A percentile compares a stretch with the other conserved stretches of the same genome.
Evolutionary conservation across 1,140 invertebrate species (phyloP).

Genomic region (Copidosoma floridanum): DNA sequence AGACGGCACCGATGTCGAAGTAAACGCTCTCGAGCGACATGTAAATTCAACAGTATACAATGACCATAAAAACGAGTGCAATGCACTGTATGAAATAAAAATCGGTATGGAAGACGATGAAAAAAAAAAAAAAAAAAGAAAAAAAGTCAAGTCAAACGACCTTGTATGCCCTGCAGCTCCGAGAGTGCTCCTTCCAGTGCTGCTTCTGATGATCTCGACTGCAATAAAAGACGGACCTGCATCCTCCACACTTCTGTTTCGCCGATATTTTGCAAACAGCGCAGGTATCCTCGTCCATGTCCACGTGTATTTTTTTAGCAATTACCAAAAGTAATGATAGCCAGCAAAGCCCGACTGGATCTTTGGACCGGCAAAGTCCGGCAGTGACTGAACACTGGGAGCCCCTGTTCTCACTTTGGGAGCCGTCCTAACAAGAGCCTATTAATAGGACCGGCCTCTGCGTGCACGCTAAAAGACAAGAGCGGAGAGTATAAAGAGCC

Average conservation of each 20-base stretch:
- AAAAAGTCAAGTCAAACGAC: slow-evolving; percentile 32
- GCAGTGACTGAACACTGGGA: background rate
- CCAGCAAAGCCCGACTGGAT: no score
- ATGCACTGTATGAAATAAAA: background rate
- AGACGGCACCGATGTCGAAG: no score
- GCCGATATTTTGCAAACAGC: slow-evolving; percentile 29
- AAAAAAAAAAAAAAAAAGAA: background rate
- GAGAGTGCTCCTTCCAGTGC: slow-evolving; percentile 73
- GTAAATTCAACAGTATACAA: no score
- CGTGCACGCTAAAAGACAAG: no score
- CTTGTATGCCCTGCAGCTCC: slow-evolving; percentile 62
- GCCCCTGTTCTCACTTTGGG: background rate
- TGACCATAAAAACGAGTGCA: background rate
- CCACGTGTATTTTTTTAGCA: no score
- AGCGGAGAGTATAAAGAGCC: no score
- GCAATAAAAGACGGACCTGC: slow-evolving; percentile 70
- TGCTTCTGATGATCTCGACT: slow-evolving; percentile 70
- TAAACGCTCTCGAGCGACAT: no score
- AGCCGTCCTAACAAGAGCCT: no score
- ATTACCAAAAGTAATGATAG: no score
- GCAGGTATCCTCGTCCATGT: slow-evolving; percentile 21
- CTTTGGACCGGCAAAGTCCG: background rate
- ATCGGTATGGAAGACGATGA: background rate
- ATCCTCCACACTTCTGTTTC: slow-evolving; percentile 66
- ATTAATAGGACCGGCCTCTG: background rate